Evolutionary conservation across 2,113 vertebrate genomes (phyloP), one percentile per base, ranked within the genome.

Genomic region (Myocastor coypus): DNA sequence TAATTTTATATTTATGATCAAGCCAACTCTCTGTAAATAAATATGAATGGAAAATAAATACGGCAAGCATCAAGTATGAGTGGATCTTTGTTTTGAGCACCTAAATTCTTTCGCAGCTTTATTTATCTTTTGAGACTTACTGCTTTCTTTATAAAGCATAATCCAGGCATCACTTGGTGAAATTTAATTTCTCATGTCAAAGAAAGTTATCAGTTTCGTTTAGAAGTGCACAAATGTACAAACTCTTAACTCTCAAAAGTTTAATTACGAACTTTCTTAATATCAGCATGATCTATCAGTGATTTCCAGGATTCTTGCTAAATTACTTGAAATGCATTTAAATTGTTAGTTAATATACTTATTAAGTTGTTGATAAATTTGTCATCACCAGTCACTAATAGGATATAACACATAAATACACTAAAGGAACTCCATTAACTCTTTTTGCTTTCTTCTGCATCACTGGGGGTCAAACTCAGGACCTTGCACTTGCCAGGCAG

Each of bases 1-100:
- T 97, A 97, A 98, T 98, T 98, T 97, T 97, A 97, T 98, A 98
- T 98, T 98, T 97, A 98, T 98, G 98, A 98, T 97, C 96, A 98
- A 98, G 64, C 7, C 91, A 97, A 96, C 96, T 98, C 94, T 96
- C 95, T 94, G 95, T 98, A 98, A 98, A 98, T 97, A 98, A 97
- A 96, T 98, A 97, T 89, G 94, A 98, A 98, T 98, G 95, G 86
- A 98, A 98, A 98, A 97, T 92, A 98, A 98, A 98, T 98, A 98
- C 37, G 89, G 83, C 69, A 95, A 85, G 94, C 95, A 80, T 97
- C 95, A 96, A 95, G 87, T 91, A 83, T 92, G 95, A 98, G 95
- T 94, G 92, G 71, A 11, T 5, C 96, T 95, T 96, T 98, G 96
- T 97, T 98, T 98, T 96, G 87, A 96, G 95, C 94, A 98, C 86